Evolutionary conservation across 2,113 vertebrate genomes (phyloP).

Genomic region (Tragelaphus buxtoni): DNA sequence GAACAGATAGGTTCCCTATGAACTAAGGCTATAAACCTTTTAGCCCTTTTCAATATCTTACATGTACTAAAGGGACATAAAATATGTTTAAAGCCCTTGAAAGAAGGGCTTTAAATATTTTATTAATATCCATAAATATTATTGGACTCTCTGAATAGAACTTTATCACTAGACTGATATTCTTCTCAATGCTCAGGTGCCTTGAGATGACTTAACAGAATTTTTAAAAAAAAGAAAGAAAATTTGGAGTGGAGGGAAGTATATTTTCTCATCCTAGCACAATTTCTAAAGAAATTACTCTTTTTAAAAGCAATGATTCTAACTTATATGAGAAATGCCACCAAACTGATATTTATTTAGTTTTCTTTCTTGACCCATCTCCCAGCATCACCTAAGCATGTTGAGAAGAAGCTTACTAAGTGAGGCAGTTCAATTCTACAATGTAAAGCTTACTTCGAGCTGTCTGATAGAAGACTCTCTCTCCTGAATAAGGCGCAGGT

Average conservation of each 20-base stretch:
- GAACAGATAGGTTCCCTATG: neutral
- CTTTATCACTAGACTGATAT: neutral
- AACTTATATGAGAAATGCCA: neutral
- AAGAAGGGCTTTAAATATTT: no score
- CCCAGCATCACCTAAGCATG: neutral
- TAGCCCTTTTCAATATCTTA: neutral
- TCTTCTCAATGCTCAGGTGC: neutral
- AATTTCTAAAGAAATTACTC: neutral
- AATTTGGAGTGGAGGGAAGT: neutral
- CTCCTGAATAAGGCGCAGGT: slow-evolving; percentile 93
- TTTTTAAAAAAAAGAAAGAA: neutral
- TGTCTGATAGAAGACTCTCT: slow-evolving; percentile 92
- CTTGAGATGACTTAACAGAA: neutral
- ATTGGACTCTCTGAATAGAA: neutral
- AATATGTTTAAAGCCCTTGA: neutral
- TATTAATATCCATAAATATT: no score
- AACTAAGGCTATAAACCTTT: neutral
- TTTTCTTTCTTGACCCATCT: neutral
- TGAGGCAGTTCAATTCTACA: no score
- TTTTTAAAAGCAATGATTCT: neutral
- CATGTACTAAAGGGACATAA: neutral
- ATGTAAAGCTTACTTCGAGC: slow-evolving; percentile 85
- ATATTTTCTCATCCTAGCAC: neutral
- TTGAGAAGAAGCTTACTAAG: neutral
- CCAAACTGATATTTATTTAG: neutral